Evolutionary conservation across 1,140 invertebrate genomes (phyloP), one percentile per base, ranked within the genome.

Genomic region (Bursaphelenchus mucronatus): DNA sequence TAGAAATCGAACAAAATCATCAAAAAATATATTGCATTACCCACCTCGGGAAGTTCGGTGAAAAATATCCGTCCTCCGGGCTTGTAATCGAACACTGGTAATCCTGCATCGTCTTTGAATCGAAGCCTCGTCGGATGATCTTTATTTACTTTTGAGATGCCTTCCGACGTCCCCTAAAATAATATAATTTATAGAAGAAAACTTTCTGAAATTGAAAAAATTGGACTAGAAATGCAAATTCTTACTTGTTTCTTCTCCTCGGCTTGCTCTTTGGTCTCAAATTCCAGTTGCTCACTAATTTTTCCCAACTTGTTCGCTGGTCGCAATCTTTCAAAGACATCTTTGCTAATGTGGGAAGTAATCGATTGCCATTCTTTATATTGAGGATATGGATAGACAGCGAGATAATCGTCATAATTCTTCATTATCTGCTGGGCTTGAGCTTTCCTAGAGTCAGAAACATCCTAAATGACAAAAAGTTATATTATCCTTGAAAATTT

Each of bases 281-380:
- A 49, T 6, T 49, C 47, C 1, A 49, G 13, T 49, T 49, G 13
- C 19, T 49, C 47, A 49, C 19, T 49, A 19, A n/a, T n/a, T 19
- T 49, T 49, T 49, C 47, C 47, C 19, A 49, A 49, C 19, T n/a
- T n/a, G 6, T 49, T 49, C 19, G 47, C 19, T 4, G 47, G 47
- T 19, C 19, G 13, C 47, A 49, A 6, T 6, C 47, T n/a, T 49
- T 49, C 19, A 49, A 49, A n/a, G 13, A 49, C 13, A 1, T 49
- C 47, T 19, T n/a, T n/a, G 19, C 19, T 49, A 49, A 49, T 19
- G 19, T 49, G 47, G 4, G 47, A 49, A 49, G 19, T 49, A 4
- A 49, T n/a, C 19, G 13, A 19, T 49, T 49, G 47, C 47, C 47
- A 49, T 49, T 49, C 13, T 6, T 49, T n/a, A 49, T 49, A 49